Evolutionary conservation across 2,888 invertebrate genomes (phyloP), one percentile per base, ranked within the genome.

Genomic region (Crossocerus cetratus): DNA sequence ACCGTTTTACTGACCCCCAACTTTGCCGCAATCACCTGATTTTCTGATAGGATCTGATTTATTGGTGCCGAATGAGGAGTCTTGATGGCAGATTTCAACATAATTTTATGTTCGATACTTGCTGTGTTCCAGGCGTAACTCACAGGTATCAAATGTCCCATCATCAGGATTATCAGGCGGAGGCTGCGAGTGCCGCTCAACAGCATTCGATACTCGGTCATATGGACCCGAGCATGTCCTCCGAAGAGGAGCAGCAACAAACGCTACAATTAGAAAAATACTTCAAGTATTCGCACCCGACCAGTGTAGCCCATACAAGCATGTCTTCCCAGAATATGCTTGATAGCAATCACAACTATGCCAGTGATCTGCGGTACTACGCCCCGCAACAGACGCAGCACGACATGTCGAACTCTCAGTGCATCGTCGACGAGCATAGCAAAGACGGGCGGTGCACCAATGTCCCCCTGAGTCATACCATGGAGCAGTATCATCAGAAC

Each of bases 321-420:
- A 69, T 89, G n/a, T 71, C 86, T 1, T 78, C 86, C 16, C 90
- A 90, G 64, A 90, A 84, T 73, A 74, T 90, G 11, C 80, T 90
- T 61, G 93, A 93, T 87, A 92, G 92, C 62, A 93, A 93, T 84
- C 93, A 93, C 86, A 93, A 93, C 84, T 91, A 91, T 66, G 90
- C 90, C n/a, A 89, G 90, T 69, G 90, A 90, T 76, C 74, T 90
- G 76, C 88, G 90, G 61, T 90, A 90, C 59, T 90, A 90, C 62
- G 83, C 87, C 8, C 84, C 89, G 0, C 90, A 89, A 55, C 89
- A 90, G 76, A 86, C 87, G 1, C 90, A 90, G 62, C 58, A 88
- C 23, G 90, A 90, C 23, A 78, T 88, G 22, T 78, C 87, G 45
- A 87, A 85, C 62, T 84, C 86, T 70, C 90, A 90, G 75, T 90